Evolutionary conservation across 2,113 vertebrate genomes (phyloP).

Genomic region (Setophaga kirtlandii): DNA sequence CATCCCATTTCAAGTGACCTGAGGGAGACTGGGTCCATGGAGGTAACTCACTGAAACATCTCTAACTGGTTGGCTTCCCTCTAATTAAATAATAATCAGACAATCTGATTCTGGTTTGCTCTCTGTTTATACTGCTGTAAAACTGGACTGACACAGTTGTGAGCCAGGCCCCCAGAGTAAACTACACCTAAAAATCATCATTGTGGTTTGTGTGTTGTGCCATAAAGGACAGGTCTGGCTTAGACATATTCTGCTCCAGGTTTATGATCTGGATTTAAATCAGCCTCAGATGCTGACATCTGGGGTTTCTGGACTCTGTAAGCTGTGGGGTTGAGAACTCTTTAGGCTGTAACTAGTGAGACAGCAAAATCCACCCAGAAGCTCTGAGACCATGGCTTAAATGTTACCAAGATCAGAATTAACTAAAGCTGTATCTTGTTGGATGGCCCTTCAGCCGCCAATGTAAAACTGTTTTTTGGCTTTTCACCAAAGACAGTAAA

Average conservation of each 20-base stretch:
- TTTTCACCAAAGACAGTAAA: neutral
- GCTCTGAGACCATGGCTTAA: neutral
- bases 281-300: neutral
- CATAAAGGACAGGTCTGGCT: neutral
- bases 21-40: neutral
- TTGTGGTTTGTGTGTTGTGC: neutral
- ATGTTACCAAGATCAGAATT: neutral
- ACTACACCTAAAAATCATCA: neutral
- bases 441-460: neutral
- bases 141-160: neutral
- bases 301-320: neutral
- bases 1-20: neutral
- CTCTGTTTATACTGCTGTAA: neutral
- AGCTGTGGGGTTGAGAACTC: neutral
- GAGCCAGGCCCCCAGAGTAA: neutral
- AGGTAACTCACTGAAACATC: neutral
- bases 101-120: neutral
- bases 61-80: neutral
- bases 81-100: neutral
- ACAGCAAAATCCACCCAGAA: neutral
- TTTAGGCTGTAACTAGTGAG: neutral
- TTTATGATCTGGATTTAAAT: constrained; percentile 5
- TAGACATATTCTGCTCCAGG: neutral
- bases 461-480: neutral
- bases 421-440: neutral